Evolutionary conservation across 2,797 vertebrate genomes (phyloP), one percentile per base, ranked within the genome.

Genomic region (Syngnathus acus): DNA sequence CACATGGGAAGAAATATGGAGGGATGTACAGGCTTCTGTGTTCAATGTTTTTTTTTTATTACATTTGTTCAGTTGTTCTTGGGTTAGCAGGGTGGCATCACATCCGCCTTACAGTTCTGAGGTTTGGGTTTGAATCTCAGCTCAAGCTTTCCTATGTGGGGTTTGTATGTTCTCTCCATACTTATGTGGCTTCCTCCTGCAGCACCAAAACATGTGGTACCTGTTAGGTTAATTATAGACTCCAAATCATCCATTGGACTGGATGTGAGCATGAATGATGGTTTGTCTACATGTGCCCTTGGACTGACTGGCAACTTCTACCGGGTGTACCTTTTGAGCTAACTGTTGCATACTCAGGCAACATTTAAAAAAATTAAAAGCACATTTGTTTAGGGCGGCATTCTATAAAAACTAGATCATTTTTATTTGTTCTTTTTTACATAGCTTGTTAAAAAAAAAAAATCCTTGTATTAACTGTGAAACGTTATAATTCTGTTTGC

Each of bases 1-100:
- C 43, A 74, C 58, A 42, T 55, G 7, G 2, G 64, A 66, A 26
- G 48, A 39, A 73, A 47, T 60, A 17, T 32, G 68, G 64, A 68
- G 17, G 10, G 9, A 42, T 13, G 7, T 17, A 32, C 32, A 42
- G 55, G 23, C 55, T 51, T 2, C 50, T 51, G 19, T 21, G n/a
- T 32, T 57, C 2, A 14, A 16, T 57, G 26, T 3, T 5, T 11
- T 5, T 13, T 32, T 55, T 55, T 5, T 7, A 55, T 55, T 32
- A 11, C 54, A 37, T 26, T 37, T 32, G 26, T 57, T 57, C 16
- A 16, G 13, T 57, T 57, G 14, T 37, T 57, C 5, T 57, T 57
- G 13, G 26, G 50, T 2, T 9, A 21, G n/a, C 50, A 51, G 8
- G 2, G 50, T 51, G n/a, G 1, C 9, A 7, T 51, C 10, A 19